A percentile compares a stretch with the other conserved stretches of the same genome.
Conservation (phyloP, 1,140 invertebrate genomes). For the Oryctes rhinoceros region DNA sequence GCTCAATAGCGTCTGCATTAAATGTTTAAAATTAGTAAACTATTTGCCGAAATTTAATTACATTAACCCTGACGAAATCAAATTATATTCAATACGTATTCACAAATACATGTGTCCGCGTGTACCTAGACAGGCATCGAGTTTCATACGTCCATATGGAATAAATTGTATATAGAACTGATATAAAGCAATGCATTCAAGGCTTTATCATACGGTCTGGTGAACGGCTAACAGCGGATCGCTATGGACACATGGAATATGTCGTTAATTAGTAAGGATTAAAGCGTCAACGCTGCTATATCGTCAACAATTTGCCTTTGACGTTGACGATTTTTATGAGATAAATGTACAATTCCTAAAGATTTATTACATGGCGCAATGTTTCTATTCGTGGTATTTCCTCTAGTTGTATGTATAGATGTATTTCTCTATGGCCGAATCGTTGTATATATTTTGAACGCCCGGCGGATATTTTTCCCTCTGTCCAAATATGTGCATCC, state of each 20-base stretch:
- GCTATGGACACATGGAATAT: not conserved
- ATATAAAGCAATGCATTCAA: not conserved
- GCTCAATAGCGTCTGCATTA: too few relatives aligned
- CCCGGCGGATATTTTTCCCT: conserved; percentile 3
- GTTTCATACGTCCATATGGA: not conserved
- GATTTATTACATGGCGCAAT: not conserved
- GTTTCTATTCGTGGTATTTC: not conserved
- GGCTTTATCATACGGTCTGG: not conserved
- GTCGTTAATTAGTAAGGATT: not conserved
- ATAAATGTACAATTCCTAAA: not conserved
- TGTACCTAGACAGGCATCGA: not conserved
- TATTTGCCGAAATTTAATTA: not conserved
- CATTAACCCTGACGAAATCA: not conserved
- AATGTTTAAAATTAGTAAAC: too few relatives aligned
- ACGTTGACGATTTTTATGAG: conserved; percentile 2
- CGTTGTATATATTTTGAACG: not conserved
- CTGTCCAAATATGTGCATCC: conserved; percentile 13
- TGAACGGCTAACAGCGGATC: not conserved
- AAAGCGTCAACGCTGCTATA: conserved; percentile 4
- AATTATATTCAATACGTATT: not conserved
- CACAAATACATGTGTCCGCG: not conserved
- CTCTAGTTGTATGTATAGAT: not conserved
- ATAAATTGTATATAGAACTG: not conserved
- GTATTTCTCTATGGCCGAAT: not conserved
- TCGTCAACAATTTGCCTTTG: conserved; percentile 14